Percentiles rank a stretch among this genome's conserved stretches.
Evolutionary conservation across 2,113 vertebrate species (phyloP).

Genomic region (Seriola aureovittata): DNA sequence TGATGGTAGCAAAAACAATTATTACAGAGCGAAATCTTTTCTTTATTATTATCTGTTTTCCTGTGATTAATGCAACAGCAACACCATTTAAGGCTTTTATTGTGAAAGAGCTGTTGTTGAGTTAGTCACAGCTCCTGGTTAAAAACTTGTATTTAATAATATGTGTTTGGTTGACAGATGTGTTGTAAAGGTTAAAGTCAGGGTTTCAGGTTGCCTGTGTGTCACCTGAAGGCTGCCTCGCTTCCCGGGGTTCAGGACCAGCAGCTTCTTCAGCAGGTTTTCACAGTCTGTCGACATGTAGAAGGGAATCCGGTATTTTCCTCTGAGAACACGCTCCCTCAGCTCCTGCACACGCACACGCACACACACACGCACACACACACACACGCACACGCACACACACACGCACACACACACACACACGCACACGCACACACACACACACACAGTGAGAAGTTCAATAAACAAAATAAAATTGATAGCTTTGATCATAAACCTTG

Average conservation of each 20-base stretch:
- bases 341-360: constrained; percentile 84
- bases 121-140: no score
- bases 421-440: not conserved
- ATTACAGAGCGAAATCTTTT: no score
- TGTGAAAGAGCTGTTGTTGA: no score
- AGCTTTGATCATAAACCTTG: no score
- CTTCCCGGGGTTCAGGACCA: constrained; percentile 93
- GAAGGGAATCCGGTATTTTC: constrained; percentile 95
- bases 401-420: constrained; percentile 12
- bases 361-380: constrained; percentile 13
- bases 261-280: constrained; percentile 93
- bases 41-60: no score
- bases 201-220: not conserved
- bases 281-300: constrained; percentile 98
- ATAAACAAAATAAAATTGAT: no score
- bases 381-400: not conserved
- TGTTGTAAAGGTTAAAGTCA: not conserved
- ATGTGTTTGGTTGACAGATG: no score
- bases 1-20: no score
- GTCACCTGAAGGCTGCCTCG: constrained; percentile 92
- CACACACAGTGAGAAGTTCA: no score
- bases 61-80: no score
- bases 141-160: no score
- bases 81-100: no score
- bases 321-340: constrained; percentile 91